Evolutionary conservation across 2,888 invertebrate species (phyloP).

Genomic region (Blera fallax): DNA sequence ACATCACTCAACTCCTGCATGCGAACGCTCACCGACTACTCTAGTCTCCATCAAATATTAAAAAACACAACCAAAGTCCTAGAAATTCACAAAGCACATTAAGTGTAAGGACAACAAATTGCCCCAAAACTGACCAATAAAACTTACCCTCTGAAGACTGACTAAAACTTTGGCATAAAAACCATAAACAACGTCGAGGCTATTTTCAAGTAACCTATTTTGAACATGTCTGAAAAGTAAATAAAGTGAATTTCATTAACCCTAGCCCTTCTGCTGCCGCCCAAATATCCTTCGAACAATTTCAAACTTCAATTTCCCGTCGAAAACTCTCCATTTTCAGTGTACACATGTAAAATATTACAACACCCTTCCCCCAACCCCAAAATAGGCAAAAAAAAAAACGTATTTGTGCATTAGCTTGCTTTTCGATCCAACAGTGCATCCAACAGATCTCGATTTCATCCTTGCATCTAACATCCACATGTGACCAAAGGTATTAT

Average conservation of each 20-base stretch:
- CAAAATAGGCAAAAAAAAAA: constrained; percentile 15
- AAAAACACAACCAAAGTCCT: too few relatives aligned
- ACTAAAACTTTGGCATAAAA: neutral
- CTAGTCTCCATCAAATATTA: too few relatives aligned
- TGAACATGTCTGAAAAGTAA: neutral
- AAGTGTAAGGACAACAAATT: too few relatives aligned
- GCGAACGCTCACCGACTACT: too few relatives aligned
- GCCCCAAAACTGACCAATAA: too few relatives aligned
- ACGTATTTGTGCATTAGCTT: constrained; percentile 12
- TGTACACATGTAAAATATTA: constrained; percentile 45
- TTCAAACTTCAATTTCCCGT: constrained; percentile 56
- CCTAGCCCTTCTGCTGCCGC: neutral
- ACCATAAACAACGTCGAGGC: neutral
- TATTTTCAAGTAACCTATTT: neutral
- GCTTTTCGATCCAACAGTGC: constrained; percentile 9
- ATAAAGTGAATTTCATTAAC: constrained; percentile 50
- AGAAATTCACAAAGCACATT: too few relatives aligned
- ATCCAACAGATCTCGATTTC: constrained; percentile 38
- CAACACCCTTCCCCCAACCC: too few relatives aligned
- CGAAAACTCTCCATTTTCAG: constrained; percentile 51
- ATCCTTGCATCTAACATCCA: constrained; percentile 14
- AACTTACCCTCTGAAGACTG: neutral
- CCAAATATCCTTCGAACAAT: neutral
- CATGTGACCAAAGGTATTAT: constrained; percentile 64
- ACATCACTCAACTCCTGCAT: too few relatives aligned